Percentiles rank a stretch among this genome's conserved stretches.
Evolutionary conservation across 2,113 vertebrate genomes (phyloP).

Genomic region (Psilopsiagon aymara): DNA sequence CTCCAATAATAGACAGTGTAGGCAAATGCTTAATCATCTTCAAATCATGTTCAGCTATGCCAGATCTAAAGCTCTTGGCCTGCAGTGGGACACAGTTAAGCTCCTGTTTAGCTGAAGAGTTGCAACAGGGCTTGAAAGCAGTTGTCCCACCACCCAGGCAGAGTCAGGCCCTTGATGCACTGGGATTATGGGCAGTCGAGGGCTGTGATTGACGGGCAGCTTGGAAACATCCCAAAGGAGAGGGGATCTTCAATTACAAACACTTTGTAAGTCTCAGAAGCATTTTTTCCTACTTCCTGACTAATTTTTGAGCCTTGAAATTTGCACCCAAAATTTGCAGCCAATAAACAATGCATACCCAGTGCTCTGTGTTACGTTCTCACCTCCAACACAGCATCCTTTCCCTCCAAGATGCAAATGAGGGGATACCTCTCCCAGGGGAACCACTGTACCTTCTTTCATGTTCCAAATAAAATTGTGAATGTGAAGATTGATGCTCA

Average conservation of each 20-base stretch:
- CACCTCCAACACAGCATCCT: neutral
- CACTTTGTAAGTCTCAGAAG: accelerated
- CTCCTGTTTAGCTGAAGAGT: constrained; percentile 11
- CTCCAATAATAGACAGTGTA: neutral
- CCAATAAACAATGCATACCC: neutral
- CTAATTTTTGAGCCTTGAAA: neutral
- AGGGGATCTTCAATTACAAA: neutral
- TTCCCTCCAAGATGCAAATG: neutral
- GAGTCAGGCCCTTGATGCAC: accelerated
- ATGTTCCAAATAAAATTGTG: accelerated
- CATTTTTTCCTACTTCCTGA: neutral
- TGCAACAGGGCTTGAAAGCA: neutral
- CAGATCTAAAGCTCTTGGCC: constrained; percentile 38
- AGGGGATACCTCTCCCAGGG: neutral
- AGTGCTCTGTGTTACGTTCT: accelerated
- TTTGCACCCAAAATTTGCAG: neutral
- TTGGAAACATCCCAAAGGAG: neutral
- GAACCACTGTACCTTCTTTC: neutral
- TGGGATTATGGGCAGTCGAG: accelerated
- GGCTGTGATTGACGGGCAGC: neutral
- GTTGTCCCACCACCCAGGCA: neutral
- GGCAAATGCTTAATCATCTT: constrained; percentile 41
- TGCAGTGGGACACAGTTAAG: neutral
- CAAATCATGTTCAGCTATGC: neutral
- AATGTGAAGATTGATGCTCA: neutral